phyloP scores from a whole-genome alignment of 2,888 invertebrate species.

The Cataglyphis altisquamis region DNA sequence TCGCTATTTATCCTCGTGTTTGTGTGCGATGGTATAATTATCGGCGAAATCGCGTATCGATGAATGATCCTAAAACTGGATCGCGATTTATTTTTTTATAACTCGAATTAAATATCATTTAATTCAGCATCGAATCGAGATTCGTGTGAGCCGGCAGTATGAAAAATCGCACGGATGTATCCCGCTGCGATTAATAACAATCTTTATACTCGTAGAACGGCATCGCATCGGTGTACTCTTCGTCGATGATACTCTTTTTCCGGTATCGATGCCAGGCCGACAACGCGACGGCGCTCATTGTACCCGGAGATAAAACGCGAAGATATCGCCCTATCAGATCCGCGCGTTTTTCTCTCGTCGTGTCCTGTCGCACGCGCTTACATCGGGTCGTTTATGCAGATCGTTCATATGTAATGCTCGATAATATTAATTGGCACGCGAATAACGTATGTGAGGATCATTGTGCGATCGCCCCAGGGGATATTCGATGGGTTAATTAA shows the following conservation, averaged over 20 bases:
- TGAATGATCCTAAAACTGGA: background rate
- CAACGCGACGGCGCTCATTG: constrained; percentile 63
- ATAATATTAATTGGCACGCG: constrained; percentile 75
- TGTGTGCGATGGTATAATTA: constrained; percentile 9
- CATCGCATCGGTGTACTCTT: constrained; percentile 9
- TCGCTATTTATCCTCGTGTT: background rate
- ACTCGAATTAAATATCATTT: background rate
- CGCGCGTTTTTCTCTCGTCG: constrained; percentile 63
- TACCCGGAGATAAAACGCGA: constrained; percentile 63
- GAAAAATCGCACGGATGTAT: constrained; percentile 5
- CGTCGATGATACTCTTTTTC: constrained; percentile 12
- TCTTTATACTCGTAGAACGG: background rate
- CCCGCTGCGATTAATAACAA: constrained; percentile 42
- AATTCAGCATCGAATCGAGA: background rate
- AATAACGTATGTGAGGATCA: constrained; percentile 62
- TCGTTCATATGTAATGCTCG: constrained; percentile 34
- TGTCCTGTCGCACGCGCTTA: constrained; percentile 56
- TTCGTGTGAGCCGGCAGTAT: background rate
- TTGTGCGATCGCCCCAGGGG: constrained; percentile 69
- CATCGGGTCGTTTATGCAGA: constrained; percentile 33
- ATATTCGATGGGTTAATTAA: constrained; percentile 75
- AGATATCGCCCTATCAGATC: constrained; percentile 69
- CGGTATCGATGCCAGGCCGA: constrained; percentile 30
- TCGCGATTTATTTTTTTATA: background rate
- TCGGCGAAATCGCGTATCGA: background rate